Evolutionary conservation across 2,888 invertebrate species (phyloP), one percentile per base, ranked within the genome.

Genomic region (Tipula lateralis): DNA sequence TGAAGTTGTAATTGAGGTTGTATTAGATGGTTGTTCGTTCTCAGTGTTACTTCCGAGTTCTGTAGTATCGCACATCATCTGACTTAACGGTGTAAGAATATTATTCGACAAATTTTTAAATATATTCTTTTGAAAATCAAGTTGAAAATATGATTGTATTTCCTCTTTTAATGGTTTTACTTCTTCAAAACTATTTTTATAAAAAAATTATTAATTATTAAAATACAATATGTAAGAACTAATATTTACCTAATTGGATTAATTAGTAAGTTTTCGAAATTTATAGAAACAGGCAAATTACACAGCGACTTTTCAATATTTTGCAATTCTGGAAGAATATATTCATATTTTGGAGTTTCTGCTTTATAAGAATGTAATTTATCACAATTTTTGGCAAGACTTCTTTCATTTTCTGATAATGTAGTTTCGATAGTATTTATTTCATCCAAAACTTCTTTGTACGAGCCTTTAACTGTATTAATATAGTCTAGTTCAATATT

Each of bases 341-440:
- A 66, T 24, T 24, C 66, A 1, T 24, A 12, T 82, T 82, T 82
- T 29, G 82, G 82, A 0, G 30, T 82, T 82, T 82, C 82, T 13
- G 30, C 5, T 82, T 82, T 82, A 30, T 82, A 82, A 24, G 66
- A 66, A 66, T 66, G 66, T 66, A 66, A 24, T 66, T 66, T 66
- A 66, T 66, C 24, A 24, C 12, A 12, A 2, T 66, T 66, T 66
- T 66, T 66, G 1, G 7, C 12, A 9, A 89, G 85, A 0, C 87
- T 84, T 7, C 85, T 86, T 24, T 88, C 87, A 36, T 87, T 87
- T 85, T 87, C 87, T 84, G 86, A 86, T 7, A 89, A 87, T 84
- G 85, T 87, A 7, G 34, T 3, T 19, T 83, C 34, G 9, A 83
- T 9, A 6, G 12, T 16, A 34, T 83, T 32, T 32, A 83, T 83